Evolutionary conservation across 2,797 vertebrate species (phyloP).

Genomic region (Pseudochirops corinnae): DNA sequence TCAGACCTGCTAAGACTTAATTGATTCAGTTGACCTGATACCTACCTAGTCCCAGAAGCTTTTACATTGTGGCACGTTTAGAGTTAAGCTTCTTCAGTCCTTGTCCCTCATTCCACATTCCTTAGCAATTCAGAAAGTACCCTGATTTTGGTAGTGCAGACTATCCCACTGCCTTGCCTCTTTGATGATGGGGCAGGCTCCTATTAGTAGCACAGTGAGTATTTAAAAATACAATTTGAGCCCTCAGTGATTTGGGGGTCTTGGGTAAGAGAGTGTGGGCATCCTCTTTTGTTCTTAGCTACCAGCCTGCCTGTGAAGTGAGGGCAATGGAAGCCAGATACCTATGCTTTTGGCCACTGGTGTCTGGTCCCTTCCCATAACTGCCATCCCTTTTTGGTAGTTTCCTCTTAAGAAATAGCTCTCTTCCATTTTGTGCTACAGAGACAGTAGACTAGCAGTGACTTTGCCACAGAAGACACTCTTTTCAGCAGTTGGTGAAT

Average conservation of each 20-base stretch:
- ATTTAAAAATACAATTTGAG: not conserved
- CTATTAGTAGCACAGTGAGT: not conserved
- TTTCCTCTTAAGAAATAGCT: too few species aligned
- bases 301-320: not conserved
- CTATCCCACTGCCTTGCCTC: not conserved
- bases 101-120: not conserved
- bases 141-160: not conserved
- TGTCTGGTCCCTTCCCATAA: not conserved
- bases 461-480: too few species aligned
- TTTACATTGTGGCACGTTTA: not conserved
- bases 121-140: not conserved
- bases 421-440: too few species aligned
- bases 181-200: not conserved
- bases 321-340: not conserved
- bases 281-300: not conserved
- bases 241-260: not conserved
- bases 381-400: not conserved
- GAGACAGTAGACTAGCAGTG: too few species aligned
- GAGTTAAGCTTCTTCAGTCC: not conserved
- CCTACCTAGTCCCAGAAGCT: not conserved
- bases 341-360: not conserved
- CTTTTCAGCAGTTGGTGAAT: too few species aligned
- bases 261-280: not conserved
- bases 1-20: not conserved
- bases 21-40: too few species aligned